Conservation (phyloP, 2,113 vertebrate species). For the Tenebrosternarchus preto region DNA sequence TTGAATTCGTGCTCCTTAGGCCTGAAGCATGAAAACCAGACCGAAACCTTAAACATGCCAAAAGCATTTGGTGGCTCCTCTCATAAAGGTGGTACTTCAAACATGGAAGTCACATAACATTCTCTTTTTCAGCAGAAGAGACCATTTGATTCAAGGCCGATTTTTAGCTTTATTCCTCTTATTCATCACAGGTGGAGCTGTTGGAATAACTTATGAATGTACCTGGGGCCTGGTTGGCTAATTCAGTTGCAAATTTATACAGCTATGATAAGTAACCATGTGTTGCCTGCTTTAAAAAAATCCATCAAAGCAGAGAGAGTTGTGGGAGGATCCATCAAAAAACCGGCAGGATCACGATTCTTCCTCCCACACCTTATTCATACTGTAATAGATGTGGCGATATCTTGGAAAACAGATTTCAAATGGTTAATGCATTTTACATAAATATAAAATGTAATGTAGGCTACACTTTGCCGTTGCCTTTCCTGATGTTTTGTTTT, state of each 20-base stretch:
- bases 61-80: neutral
- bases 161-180: conserved; percentile 34
- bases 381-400: conserved; percentile 20
- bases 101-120: neutral
- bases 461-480: neutral
- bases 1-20: neutral
- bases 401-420: conserved; percentile 24
- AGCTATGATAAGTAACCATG: conserved; percentile 41
- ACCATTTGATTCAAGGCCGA: conserved; percentile 15
- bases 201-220: conserved; percentile 33
- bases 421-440: conserved; percentile 15
- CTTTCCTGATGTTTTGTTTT: neutral
- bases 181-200: conserved; percentile 24
- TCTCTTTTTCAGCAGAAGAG: neutral
- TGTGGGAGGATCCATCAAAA: conserved; percentile 25
- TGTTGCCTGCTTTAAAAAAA: conserved; percentile 34
- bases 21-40: neutral
- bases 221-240: conserved; percentile 29
- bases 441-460: conserved; percentile 6
- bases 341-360: conserved; percentile 4
- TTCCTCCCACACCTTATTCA: conserved; percentile 5
- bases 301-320: conserved; percentile 31
- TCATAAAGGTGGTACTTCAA: conserved; percentile 5
- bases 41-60: neutral
- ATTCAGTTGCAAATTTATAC: conserved; percentile 52